Conservation (phyloP, 2,888 invertebrate species). For the Lycia hirtaria region DNA sequence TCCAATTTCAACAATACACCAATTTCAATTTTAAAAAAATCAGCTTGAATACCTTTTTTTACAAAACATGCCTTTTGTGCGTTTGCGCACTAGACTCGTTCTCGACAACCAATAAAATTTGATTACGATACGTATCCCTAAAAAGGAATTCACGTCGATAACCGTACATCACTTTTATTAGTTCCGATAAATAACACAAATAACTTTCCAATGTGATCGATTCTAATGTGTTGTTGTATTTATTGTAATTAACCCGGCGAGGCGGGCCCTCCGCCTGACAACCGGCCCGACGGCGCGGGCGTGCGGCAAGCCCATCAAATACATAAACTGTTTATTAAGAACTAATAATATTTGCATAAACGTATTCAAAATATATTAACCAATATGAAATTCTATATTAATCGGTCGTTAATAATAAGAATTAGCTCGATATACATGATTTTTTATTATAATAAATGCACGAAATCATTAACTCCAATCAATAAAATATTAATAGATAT, state of each 20-base stretch:
- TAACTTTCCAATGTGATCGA: constrained; percentile 81
- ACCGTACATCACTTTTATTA: constrained; percentile 83
- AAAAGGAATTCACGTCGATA: constrained; percentile 72
- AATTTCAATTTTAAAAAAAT: not conserved
- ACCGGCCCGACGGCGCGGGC: constrained; percentile 14
- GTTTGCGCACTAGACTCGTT: constrained; percentile 7
- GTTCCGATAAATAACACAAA: constrained; percentile 80
- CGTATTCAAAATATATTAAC: constrained; percentile 71
- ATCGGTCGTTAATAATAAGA: constrained; percentile 76
- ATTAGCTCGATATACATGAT: constrained; percentile 73
- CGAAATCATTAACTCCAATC: constrained; percentile 67
- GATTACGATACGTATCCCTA: constrained; percentile 43
- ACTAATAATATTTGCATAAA: constrained; percentile 84
- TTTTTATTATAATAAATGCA: constrained; percentile 68
- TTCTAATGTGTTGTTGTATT: constrained; percentile 81
- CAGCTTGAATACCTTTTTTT: not conserved
- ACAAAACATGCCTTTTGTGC: not conserved
- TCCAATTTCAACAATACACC: too few species aligned
- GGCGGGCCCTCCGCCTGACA: constrained; percentile 28
- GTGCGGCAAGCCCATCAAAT: constrained; percentile 74
- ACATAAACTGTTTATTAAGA: constrained; percentile 80
- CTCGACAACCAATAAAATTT: constrained; percentile 26
- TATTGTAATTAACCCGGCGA: constrained; percentile 74
- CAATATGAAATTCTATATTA: constrained; percentile 79
- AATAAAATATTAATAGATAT: constrained; percentile 65